Percentiles rank a stretch among this genome's conserved stretches.
phyloP scores from a whole-genome alignment of 2,113 vertebrate genomes.

The Hystrix cristata region DNA sequence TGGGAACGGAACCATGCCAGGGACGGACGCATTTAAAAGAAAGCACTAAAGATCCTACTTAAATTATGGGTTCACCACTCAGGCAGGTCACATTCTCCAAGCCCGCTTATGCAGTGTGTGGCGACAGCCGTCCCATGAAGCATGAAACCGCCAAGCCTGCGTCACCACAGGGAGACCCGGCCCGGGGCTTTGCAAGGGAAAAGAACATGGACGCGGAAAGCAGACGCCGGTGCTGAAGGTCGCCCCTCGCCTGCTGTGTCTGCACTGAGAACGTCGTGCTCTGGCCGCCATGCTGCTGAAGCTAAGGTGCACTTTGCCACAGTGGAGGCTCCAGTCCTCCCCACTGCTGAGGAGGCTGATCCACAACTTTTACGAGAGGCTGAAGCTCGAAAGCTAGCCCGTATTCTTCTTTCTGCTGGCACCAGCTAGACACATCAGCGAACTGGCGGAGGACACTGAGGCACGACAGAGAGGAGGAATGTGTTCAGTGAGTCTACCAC shows the following conservation, averaged over 20 bases:
- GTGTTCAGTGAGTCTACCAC: neutral
- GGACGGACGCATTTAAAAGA: neutral
- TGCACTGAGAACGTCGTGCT: neutral
- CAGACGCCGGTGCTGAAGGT: neutral
- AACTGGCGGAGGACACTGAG: neutral
- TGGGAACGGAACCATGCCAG: no score
- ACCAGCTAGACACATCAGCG: neutral
- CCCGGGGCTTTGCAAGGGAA: neutral
- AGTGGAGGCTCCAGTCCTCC: neutral
- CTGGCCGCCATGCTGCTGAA: neutral
- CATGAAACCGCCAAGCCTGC: neutral
- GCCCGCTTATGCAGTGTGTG: neutral
- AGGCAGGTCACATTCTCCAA: neutral
- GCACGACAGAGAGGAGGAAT: neutral
- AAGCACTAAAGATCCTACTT: neutral
- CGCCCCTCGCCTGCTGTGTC: neutral
- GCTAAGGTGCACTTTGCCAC: neutral
- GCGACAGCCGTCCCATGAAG: neutral
- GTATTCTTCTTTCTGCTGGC: neutral
- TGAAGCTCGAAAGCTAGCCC: neutral
- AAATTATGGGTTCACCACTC: neutral
- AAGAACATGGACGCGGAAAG: neutral
- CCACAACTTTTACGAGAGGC: neutral
- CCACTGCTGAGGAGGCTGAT: neutral
- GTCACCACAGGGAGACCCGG: neutral